phyloP scores from a whole-genome alignment of 2,888 invertebrate species.

The Dascillus cervinus region DNA sequence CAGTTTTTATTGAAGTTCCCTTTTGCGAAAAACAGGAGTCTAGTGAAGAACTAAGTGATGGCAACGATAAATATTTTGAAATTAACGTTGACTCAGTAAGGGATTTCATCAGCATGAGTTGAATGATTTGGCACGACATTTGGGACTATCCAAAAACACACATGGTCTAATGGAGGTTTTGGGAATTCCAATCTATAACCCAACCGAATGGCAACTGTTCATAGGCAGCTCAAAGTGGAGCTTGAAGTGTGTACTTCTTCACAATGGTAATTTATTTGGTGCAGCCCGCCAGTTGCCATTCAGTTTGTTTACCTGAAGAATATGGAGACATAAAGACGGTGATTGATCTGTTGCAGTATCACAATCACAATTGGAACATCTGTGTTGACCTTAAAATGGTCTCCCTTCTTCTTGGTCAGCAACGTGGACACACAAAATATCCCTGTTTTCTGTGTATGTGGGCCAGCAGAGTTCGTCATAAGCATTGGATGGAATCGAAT shows the following conservation, averaged over 20 bases:
- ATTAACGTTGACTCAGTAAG: constrained; percentile 3
- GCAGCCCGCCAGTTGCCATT: constrained; percentile 7
- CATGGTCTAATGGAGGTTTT: constrained; percentile 6
- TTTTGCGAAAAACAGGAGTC: constrained; percentile 2
- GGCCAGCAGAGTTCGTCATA: constrained; percentile 12
- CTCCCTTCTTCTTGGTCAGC: constrained; percentile 12
- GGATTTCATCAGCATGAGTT: constrained; percentile 4
- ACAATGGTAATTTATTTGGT: constrained; percentile 8
- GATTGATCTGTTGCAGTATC: constrained; percentile 8
- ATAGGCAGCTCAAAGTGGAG: constrained; percentile 15
- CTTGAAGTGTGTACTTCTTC: constrained; percentile 10
- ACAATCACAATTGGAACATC: constrained; percentile 12
- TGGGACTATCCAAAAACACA: constrained; percentile 4
- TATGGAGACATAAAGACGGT: constrained; percentile 8
- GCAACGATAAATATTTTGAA: constrained; percentile 4
- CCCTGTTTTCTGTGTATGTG: constrained; percentile 17
- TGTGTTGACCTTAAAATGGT: no score
- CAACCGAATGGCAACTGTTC: constrained; percentile 10
- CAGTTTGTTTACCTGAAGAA: constrained; percentile 5
- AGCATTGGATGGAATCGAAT: constrained; percentile 9
- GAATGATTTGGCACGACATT: constrained; percentile 1
- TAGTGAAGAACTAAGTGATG: no score
- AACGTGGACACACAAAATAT: constrained; percentile 10
- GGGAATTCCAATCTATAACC: no score
- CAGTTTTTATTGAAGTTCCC: constrained; percentile 4